Evolutionary conservation across 2,888 invertebrate species (phyloP), one percentile per base, ranked within the genome.

Genomic region (Ametastegia equiseti): DNA sequence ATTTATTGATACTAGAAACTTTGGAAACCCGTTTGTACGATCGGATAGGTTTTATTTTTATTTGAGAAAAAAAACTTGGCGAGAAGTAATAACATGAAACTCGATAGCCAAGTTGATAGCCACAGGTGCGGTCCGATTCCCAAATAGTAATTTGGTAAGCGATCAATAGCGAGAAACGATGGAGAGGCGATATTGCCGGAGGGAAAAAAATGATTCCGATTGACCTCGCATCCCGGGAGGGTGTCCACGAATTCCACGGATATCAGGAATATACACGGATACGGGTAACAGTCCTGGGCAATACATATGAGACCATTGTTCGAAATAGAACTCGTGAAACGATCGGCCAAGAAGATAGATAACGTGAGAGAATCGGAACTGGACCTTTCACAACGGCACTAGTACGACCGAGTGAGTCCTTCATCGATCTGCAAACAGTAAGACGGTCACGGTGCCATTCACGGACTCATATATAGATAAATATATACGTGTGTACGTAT

Each of bases 121-220:
- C 75, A 75, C 75, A 75, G 75, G 54, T 75, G 75, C 50, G 54
- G 50, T 75, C 30, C 75, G 50, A 50, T 75, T 75, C 54, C 75
- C 54, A 75, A 75, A 75, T 54, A 75, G 75, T 75, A 75, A 75
- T 75, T 75, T 54, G n/a, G 75, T 75, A 75, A 75, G 75, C 75
- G 54, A 75, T 75, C 75, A 75, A 75, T 75, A 75, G 75, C 75
- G 15, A 33, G 45, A 71, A 47, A 11, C 45, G 13, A 23, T 13
- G n/a, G 71, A 45, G 71, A 13, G 33, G n/a, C 75, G 54, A 75
- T 75, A 75, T 75, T 75, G 54, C 75, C 19, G 11, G n/a, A n/a
- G n/a, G 75, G 50, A 54, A 75, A 75, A 75, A 75, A 75, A 75
- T 50, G 75, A 54, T 75, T 75, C 50, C 75, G 50, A 75, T 50